Evolutionary conservation across 1,140 invertebrate species (phyloP).

Genomic region (Dinothrombium tinctorium): DNA sequence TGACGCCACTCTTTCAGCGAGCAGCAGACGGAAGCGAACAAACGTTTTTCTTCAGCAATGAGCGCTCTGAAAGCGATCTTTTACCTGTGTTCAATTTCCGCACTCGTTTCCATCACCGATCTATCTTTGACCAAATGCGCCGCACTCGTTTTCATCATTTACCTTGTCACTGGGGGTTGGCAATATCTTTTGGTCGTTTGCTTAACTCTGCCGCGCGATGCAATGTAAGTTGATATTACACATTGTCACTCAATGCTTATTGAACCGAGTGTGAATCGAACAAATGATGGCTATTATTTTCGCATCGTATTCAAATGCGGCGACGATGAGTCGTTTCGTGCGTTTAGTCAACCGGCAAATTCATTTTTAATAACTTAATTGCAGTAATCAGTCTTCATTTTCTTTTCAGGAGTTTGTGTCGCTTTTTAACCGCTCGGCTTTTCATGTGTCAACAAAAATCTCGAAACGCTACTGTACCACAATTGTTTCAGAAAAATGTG

Average conservation of each 20-base stretch:
- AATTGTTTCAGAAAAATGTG: conserved; percentile 43
- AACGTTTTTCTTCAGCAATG: too few relatives aligned
- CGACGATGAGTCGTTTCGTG: background rate
- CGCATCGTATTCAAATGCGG: too few relatives aligned
- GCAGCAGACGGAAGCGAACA: too few relatives aligned
- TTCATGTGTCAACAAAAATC: background rate
- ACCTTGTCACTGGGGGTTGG: conserved; percentile 7
- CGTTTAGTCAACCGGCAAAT: background rate
- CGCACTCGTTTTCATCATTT: too few relatives aligned
- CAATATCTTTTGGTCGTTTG: conserved; percentile 4
- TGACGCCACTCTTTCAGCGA: too few relatives aligned
- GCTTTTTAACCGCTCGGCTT: background rate
- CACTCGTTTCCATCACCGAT: too few relatives aligned
- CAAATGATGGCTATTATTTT: too few relatives aligned
- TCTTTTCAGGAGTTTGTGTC: background rate
- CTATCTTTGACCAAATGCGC: too few relatives aligned
- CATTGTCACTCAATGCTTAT: background rate
- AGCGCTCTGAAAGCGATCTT: too few relatives aligned
- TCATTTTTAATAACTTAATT: background rate
- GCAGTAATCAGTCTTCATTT: background rate
- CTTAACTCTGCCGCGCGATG: conserved; percentile 6
- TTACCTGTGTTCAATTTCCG: too few relatives aligned
- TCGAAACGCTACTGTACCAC: conserved; percentile 35
- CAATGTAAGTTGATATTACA: conserved; percentile 5
- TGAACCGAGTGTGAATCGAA: background rate